Conservation (phyloP, 2,797 vertebrate species). For the Dromococcyx pavoninus region DNA sequence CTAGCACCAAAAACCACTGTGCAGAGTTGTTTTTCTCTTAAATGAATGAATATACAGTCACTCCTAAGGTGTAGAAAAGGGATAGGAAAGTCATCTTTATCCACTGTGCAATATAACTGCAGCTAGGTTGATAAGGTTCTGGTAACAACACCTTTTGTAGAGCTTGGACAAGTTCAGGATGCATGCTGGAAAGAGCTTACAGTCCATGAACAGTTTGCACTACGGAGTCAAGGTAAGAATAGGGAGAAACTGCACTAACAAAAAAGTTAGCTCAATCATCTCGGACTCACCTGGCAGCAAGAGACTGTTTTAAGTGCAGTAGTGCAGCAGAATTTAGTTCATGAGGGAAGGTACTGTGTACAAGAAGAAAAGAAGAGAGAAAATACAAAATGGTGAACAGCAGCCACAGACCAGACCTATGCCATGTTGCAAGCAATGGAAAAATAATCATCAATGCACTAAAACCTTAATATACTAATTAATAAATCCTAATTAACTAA, state of each 20-base stretch:
- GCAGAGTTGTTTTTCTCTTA: background rate
- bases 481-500: background rate
- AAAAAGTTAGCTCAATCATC: constrained; percentile 7
- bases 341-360: background rate
- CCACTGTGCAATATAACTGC: background rate
- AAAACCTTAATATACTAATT: background rate
- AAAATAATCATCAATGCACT: background rate
- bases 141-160: background rate
- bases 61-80: background rate
- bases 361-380: background rate
- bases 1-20: background rate
- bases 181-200: background rate
- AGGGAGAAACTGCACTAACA: background rate
- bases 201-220: background rate
- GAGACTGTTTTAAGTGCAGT: background rate
- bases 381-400: background rate
- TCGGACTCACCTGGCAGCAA: background rate
- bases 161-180: background rate
- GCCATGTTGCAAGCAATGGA: background rate
- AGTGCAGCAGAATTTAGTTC: background rate
- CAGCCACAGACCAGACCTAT: background rate
- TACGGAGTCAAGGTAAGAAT: background rate
- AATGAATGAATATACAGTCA: background rate
- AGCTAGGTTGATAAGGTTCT: background rate
- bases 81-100: background rate